phyloP scores from a whole-genome alignment of 2,888 invertebrate genomes.

The Bruchidius siliquastri region DNA sequence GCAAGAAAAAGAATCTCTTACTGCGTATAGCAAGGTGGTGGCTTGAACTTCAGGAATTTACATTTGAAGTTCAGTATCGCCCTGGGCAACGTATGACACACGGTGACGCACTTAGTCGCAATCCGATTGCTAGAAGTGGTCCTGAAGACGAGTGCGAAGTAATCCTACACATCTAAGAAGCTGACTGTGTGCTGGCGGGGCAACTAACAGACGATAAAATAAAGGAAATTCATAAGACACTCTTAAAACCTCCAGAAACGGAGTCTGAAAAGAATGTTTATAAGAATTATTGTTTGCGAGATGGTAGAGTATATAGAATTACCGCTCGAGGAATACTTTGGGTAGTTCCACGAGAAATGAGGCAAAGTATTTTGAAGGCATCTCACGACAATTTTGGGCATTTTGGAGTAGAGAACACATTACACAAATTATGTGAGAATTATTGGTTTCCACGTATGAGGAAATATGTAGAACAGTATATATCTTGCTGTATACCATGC shows the following conservation, averaged over 20 bases:
- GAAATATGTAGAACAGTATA: slow-evolving; percentile 39
- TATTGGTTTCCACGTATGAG: slow-evolving; percentile 45
- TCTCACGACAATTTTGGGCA: slow-evolving; percentile 43
- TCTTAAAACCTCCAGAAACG: slow-evolving; percentile 17
- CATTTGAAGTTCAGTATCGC: slow-evolving; percentile 22
- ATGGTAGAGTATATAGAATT: slow-evolving; percentile 18
- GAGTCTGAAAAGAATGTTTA: slow-evolving; percentile 15
- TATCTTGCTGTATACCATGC: slow-evolving; percentile 24
- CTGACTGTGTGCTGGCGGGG: slow-evolving; percentile 24
- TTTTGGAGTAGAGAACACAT: slow-evolving; percentile 36
- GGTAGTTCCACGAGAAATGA: slow-evolving; percentile 36
- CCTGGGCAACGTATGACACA: slow-evolving; percentile 21
- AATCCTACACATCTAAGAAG: slow-evolving; percentile 19
- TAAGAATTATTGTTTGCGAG: slow-evolving; percentile 18
- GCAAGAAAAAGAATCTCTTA: slow-evolving; percentile 28
- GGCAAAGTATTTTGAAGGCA: slow-evolving; percentile 21
- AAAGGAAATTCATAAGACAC: slow-evolving; percentile 13
- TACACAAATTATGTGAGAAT: slow-evolving; percentile 29
- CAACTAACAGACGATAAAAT: slow-evolving; percentile 24
- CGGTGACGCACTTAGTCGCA: slow-evolving; percentile 26
- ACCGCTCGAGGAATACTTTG: slow-evolving; percentile 23
- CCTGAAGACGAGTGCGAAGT: slow-evolving; percentile 3
- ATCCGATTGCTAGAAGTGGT: slow-evolving; percentile 14
- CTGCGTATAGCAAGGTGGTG: slow-evolving; percentile 28
- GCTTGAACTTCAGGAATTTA: slow-evolving; percentile 23